A percentile compares a stretch with the other conserved stretches of the same genome.
phyloP scores from a whole-genome alignment of 2,797 vertebrate species.

The Pantherophis alleghaniensis region DNA sequence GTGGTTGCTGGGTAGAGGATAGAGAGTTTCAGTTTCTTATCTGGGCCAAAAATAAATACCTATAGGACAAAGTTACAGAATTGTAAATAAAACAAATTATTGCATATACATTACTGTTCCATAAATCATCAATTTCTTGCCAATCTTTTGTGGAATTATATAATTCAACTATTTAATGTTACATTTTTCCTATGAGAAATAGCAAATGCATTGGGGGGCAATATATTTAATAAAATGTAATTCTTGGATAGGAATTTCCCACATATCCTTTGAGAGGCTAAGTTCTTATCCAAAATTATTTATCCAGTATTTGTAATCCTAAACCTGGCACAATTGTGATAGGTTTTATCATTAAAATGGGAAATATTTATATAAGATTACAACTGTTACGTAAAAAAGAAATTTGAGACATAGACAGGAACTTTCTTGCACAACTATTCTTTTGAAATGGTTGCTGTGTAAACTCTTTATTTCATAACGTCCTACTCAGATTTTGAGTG shows the following conservation, averaged over 20 bases:
- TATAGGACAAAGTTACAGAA: slow-evolving; percentile 55
- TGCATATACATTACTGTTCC: background rate
- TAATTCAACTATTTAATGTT: background rate
- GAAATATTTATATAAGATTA: background rate
- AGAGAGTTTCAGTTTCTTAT: slow-evolving; percentile 96
- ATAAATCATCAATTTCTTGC: background rate
- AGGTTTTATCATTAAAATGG: background rate
- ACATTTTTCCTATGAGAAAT: background rate
- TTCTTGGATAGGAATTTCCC: background rate
- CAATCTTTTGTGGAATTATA: background rate
- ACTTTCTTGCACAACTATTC: background rate
- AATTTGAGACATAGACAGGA: background rate
- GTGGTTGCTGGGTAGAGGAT: slow-evolving; percentile 97
- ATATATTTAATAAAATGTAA: background rate
- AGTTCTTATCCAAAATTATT: slow-evolving; percentile 1
- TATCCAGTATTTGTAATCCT: background rate
- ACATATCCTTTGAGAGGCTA: background rate
- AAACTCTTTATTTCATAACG: background rate
- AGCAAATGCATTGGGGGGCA: background rate
- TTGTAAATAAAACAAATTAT: background rate
- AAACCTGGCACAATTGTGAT: background rate
- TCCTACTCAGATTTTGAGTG: background rate
- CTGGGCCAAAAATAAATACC: slow-evolving; percentile 94
- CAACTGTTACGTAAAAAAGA: background rate
- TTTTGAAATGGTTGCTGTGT: background rate